phyloP scores from a whole-genome alignment of 2,888 invertebrate species.

The Diplolepis rosae region DNA sequence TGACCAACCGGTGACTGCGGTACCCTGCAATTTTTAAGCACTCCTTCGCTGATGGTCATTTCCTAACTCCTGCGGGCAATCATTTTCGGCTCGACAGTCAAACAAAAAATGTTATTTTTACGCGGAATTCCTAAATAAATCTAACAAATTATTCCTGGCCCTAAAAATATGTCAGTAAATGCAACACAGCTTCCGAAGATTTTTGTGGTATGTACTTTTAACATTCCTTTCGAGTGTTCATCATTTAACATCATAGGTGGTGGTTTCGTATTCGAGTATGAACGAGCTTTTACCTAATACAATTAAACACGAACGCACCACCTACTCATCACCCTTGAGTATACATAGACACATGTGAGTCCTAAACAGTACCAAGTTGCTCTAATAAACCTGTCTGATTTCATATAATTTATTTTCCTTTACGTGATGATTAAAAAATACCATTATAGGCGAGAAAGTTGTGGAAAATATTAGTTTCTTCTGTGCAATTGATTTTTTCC shows the following conservation, averaged over 20 bases:
- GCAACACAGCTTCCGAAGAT: constrained; percentile 4
- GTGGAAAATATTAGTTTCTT: too few species aligned
- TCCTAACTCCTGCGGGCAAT: constrained; percentile 39
- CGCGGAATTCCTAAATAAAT: neutral
- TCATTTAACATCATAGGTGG: neutral
- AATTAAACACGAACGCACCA: constrained; percentile 1
- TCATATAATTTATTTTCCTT: neutral
- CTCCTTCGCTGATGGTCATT: constrained; percentile 54
- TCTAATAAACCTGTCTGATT: neutral
- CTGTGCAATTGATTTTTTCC: too few species aligned
- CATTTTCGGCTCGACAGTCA: constrained; percentile 43
- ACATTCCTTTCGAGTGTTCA: neutral
- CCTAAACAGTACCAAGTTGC: neutral
- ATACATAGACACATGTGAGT: neutral
- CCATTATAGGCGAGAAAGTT: too few species aligned
- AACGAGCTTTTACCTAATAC: neutral
- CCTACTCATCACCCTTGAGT: neutral
- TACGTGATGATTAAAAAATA: neutral
- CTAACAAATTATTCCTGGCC: neutral
- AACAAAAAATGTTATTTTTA: constrained; percentile 19
- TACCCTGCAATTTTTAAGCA: constrained; percentile 66
- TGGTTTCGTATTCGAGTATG: neutral
- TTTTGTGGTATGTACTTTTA: neutral
- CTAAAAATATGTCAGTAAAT: neutral
- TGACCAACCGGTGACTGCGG: constrained; percentile 67